Evolutionary conservation across 2,797 vertebrate genomes (phyloP).

Genomic region (Rhinophrynus dorsalis): DNA sequence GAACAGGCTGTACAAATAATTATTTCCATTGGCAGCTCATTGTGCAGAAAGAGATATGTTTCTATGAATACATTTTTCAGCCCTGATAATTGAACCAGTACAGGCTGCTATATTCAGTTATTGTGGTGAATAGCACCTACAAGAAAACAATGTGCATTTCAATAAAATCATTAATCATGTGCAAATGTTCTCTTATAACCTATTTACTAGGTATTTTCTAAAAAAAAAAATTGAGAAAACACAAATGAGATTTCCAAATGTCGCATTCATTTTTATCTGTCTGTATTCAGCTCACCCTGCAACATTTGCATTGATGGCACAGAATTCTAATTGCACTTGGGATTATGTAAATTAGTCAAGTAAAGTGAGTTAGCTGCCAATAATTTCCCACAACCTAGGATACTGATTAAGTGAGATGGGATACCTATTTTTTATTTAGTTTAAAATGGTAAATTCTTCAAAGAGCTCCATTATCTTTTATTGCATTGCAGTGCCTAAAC

Average conservation of each 20-base stretch:
- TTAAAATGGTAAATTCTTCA: too few species aligned
- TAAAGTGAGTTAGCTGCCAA: constrained; percentile 8
- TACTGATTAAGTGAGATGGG: background rate
- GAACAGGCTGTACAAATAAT: constrained; percentile 12
- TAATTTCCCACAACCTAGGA: background rate
- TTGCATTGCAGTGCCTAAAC: too few species aligned
- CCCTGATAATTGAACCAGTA: background rate
- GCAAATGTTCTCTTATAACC: constrained; percentile 23
- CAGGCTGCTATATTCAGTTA: constrained; percentile 18
- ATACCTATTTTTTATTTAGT: background rate
- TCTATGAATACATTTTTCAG: constrained; percentile 19
- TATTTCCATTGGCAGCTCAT: constrained; percentile 23
- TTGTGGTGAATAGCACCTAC: constrained; percentile 28
- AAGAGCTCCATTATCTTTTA: too few species aligned
- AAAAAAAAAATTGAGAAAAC: constrained; percentile 18
- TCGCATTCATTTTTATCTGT: constrained; percentile 44
- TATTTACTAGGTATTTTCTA: constrained; percentile 29
- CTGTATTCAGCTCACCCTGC: constrained; percentile 31
- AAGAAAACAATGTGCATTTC: constrained; percentile 31
- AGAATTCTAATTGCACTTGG: constrained; percentile 32
- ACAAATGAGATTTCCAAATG: constrained; percentile 38
- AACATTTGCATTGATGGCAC: constrained; percentile 37
- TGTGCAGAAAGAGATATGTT: constrained; percentile 19
- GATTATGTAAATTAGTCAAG: constrained; percentile 27
- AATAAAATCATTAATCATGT: constrained; percentile 40